A percentile compares a stretch with the other conserved stretches of the same genome.
phyloP scores from a whole-genome alignment of 1,140 invertebrate species.

The Idris sp. region DNA sequence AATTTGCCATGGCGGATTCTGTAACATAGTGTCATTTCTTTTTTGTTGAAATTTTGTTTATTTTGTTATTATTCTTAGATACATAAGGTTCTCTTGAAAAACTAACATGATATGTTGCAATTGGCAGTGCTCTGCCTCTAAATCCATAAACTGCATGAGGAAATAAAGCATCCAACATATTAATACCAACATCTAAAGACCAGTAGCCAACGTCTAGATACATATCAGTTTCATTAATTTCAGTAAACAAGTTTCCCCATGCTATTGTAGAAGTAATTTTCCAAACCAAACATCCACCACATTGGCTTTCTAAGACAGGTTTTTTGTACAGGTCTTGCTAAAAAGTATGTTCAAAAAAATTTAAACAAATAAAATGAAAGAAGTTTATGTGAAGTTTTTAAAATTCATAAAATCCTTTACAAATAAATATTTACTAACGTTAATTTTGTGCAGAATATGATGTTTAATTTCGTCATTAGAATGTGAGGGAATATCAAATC shows the following conservation, averaged over 20 bases:
- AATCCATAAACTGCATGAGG: constrained; percentile 89
- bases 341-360: no score
- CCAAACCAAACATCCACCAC: constrained; percentile 84
- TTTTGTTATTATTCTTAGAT: no score
- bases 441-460: no score
- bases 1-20: constrained; percentile 93
- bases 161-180: constrained; percentile 85
- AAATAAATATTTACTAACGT: no score
- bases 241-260: constrained; percentile 81
- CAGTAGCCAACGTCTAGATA: constrained; percentile 85
- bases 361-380: no score
- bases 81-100: no score
- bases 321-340: constrained; percentile 34
- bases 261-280: constrained; percentile 82
- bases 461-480: no score
- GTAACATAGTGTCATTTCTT: constrained; percentile 65
- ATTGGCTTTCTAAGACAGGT: constrained; percentile 70
- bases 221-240: constrained; percentile 61
- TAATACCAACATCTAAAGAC: constrained; percentile 83
- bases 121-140: constrained; percentile 83
- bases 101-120: constrained; percentile 86
- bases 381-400: no score
- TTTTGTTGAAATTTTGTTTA: no score
- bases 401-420: no score
- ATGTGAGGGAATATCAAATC: no score